Base-by-base conservation (phyloP, 2,888 invertebrate species). In the Blastobasis adustella region DNA sequence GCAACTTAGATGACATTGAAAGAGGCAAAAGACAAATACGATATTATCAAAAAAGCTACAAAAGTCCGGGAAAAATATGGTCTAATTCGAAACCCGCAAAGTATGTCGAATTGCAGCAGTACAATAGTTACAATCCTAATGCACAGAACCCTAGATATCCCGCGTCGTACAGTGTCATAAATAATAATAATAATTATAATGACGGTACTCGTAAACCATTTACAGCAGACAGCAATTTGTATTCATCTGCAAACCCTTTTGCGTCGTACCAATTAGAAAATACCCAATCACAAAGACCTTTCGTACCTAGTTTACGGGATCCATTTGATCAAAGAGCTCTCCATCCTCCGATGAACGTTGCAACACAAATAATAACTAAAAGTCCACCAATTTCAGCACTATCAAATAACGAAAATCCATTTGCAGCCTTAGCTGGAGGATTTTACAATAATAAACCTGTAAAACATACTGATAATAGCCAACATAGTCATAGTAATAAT, bases 381-480 rank as follows among this genome's bases (percentile, higher is more conserved):
- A 87, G 89, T 51, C 90, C 91, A 46, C 91, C 89, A 42, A 83
- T 90, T 53, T 90, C 90, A 37, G 81, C 89, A 42, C 82, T 91
- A 50, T 72, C 69, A 39, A 74, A 73, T 47, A 78, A 76, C 59
- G 75, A 76, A 56, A 82, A 82, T 54, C 76, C 73, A 6, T 87
- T 79, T 62, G 61, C 78, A 7, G 70, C 83, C 37, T 65, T 82
- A 51, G 79, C 89, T 57, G 91, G 91, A 41, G 91, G 90, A 6
- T 91, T 91, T 75, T 90, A 87, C 56, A 91, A 91, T 61, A 90
- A 89, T 58, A 67, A 62, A 47, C 73, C 74, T n/a, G 71, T 66
- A 37, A 66, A 65, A 55, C 67, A 61, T 57, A 6, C 40, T 39
- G 49, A 47, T 39, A 48, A 40, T 41, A 48, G 45, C 10, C 53